Conservation (phyloP, 2,888 invertebrate genomes). For the Adineta ricciae region DNA sequence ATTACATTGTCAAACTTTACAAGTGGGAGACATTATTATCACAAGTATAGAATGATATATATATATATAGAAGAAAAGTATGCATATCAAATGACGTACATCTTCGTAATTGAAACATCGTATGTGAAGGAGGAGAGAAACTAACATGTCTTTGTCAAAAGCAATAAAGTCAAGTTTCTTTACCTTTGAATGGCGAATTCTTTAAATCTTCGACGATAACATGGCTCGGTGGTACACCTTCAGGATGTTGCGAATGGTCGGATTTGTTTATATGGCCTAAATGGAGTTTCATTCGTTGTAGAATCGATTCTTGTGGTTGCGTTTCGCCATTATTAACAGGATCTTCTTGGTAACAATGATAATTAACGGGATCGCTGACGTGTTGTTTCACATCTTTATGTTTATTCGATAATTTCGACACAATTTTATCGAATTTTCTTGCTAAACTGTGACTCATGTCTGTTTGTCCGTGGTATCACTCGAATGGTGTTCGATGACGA, state of each 20-base stretch:
- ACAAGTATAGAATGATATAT: not conserved
- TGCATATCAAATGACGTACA: not conserved
- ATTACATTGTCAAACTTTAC: not conserved
- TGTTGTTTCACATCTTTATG: not conserved
- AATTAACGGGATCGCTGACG: not conserved
- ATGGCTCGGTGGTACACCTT: not conserved
- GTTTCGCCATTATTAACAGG: not conserved
- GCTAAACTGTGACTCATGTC: not conserved
- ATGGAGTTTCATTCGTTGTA: not conserved
- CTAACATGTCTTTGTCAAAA: too few species aligned
- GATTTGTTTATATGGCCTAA: not conserved
- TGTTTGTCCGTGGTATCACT: not conserved
- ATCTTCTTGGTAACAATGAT: not conserved
- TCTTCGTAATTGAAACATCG: not conserved
- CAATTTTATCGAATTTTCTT: not conserved
- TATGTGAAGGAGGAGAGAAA: not conserved
- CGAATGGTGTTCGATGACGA: not conserved
- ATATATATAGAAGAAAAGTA: not conserved
- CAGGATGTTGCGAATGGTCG: not conserved
- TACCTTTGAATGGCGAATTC: not conserved
- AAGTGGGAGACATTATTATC: not conserved
- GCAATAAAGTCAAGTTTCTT: too few species aligned
- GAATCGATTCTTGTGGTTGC: not conserved
- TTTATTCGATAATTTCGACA: not conserved
- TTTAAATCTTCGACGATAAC: not conserved